A percentile compares a stretch with the other conserved stretches of the same genome.
phyloP scores from a whole-genome alignment of 1,140 invertebrate species.

The Wiebesia pumilae region DNA sequence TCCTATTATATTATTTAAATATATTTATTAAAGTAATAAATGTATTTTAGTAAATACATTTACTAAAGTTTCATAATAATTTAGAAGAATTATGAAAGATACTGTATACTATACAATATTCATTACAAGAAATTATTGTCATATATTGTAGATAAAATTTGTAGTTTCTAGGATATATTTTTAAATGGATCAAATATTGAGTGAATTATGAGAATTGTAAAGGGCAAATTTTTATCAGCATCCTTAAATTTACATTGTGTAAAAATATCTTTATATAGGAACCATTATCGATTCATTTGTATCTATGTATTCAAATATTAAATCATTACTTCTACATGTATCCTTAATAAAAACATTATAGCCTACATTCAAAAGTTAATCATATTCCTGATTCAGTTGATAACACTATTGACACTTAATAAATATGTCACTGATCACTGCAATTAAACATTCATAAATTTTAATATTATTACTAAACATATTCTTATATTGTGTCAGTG shows the following conservation, averaged over 20 bases:
- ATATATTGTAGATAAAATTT: background rate
- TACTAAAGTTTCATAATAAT: too few relatives aligned
- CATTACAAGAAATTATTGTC: background rate
- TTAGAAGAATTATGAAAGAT: too few relatives aligned
- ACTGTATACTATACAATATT: too few relatives aligned
- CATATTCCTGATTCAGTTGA: conserved; percentile 18
- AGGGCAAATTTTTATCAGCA: background rate
- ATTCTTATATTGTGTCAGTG: background rate
- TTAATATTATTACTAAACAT: background rate
- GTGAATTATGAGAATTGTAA: background rate
- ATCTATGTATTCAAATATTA: conserved; percentile 17
- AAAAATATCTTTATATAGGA: background rate
- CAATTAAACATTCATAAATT: background rate
- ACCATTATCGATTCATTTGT: background rate
- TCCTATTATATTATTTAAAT: too few relatives aligned
- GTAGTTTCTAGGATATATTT: background rate
- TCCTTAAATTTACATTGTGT: background rate
- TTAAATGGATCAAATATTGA: background rate
- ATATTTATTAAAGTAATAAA: too few relatives aligned
- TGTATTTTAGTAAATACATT: too few relatives aligned
- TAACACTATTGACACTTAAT: conserved; percentile 17
- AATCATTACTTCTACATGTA: background rate
- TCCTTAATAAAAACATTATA: background rate
- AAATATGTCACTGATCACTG: background rate
- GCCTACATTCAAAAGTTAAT: background rate